Conservation (phyloP, 2,797 vertebrate species). For the Phataginus tetradactyla region DNA sequence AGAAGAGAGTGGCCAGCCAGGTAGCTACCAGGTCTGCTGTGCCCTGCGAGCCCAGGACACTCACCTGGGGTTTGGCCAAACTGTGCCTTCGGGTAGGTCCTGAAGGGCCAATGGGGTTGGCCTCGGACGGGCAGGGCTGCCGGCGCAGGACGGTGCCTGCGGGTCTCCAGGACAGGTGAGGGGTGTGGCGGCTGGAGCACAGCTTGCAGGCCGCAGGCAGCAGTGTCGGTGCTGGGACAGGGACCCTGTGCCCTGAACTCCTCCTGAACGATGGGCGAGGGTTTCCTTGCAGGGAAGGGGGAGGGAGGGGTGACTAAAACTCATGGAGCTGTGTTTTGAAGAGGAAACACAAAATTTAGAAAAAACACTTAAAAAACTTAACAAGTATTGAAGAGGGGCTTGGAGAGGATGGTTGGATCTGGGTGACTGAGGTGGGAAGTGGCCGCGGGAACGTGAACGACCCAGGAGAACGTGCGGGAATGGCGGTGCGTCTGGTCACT, state of each 20-base stretch:
- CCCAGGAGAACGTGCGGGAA: rapidly evolving
- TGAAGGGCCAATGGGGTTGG: too few relatives aligned
- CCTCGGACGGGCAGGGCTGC: too few relatives aligned
- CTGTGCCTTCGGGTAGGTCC: background rate
- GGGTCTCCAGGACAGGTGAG: too few relatives aligned
- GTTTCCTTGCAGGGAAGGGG: background rate
- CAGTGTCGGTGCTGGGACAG: too few relatives aligned
- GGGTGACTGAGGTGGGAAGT: rapidly evolving
- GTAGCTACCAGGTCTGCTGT: too few relatives aligned
- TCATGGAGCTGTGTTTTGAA: background rate
- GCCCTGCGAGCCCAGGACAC: background rate
- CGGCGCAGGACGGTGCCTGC: rapidly evolving
- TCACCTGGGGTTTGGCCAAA: too few relatives aligned
- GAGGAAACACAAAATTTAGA: background rate
- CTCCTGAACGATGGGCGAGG: rapidly evolving
- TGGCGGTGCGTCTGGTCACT: too few relatives aligned
- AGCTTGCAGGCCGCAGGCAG: too few relatives aligned
- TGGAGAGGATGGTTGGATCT: background rate
- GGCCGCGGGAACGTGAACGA: rapidly evolving
- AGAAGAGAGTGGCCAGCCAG: too few relatives aligned
- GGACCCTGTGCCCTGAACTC: too few relatives aligned
- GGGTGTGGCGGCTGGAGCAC: too few relatives aligned
- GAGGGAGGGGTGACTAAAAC: background rate
- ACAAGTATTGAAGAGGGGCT: background rate
- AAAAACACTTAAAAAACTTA: background rate